Percentiles rank a stretch among this genome's conserved stretches.
Evolutionary conservation across 2,113 vertebrate species (phyloP).

Genomic region (Neoarius graeffei): DNA sequence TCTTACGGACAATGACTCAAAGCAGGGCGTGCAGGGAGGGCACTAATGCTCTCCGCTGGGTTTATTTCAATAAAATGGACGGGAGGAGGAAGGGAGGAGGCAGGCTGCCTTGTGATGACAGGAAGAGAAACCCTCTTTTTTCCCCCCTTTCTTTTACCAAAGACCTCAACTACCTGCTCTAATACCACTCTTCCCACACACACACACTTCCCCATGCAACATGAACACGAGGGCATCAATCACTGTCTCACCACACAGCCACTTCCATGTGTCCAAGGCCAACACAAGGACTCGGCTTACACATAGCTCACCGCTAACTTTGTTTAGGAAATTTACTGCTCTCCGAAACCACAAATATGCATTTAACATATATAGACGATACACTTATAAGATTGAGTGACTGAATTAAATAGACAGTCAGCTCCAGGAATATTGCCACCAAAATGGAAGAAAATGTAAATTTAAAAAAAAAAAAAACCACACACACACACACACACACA

Average conservation of each 20-base stretch:
- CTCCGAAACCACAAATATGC: background rate
- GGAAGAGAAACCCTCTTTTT: background rate
- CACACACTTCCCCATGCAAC: conserved; percentile 1
- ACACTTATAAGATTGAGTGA: background rate
- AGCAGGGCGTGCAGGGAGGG: background rate
- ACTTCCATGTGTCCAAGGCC: conserved; percentile 37
- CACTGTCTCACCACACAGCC: conserved; percentile 34
- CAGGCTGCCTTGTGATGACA: background rate
- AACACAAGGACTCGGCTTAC: conserved; percentile 34
- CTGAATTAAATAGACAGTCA: background rate
- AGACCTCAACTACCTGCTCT: conserved; percentile 16
- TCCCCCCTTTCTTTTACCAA: background rate
- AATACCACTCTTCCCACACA: conserved; percentile 6
- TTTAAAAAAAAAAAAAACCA: background rate
- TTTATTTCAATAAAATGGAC: conserved; percentile 36
- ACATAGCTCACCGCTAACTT: conserved; percentile 25
- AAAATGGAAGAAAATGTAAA: background rate
- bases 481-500: too few species aligned
- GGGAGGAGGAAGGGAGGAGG: background rate
- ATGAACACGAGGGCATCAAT: conserved; percentile 34
- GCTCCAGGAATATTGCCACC: background rate
- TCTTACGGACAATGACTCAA: conserved; percentile 10
- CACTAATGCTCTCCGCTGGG: conserved; percentile 18
- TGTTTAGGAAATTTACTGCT: conserved; percentile 14
- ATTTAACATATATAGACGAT: background rate